Evolutionary conservation across 2,797 vertebrate species (phyloP).

Genomic region (Sebastes nivosus): DNA sequence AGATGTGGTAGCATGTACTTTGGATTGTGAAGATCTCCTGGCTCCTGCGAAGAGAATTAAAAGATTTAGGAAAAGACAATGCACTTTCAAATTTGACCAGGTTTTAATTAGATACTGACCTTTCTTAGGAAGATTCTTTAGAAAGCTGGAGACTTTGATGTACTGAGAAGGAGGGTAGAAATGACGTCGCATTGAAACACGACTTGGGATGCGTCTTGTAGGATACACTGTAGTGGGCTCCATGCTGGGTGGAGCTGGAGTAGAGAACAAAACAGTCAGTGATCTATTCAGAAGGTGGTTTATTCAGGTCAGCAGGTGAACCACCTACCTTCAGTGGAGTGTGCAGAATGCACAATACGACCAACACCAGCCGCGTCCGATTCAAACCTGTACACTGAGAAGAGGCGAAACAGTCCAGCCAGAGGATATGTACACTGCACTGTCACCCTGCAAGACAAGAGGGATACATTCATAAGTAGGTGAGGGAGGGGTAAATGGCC

Average conservation of each 20-base stretch:
- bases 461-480: neutral
- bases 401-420: constrained; percentile 65
- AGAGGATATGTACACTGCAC: constrained; percentile 80
- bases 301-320: neutral
- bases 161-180: neutral
- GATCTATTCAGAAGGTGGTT: neutral
- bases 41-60: neutral
- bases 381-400: constrained; percentile 57
- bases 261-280: neutral
- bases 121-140: neutral
- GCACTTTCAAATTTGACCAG: neutral
- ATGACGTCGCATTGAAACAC: neutral
- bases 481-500: too few species aligned
- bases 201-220: neutral
- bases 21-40: neutral
- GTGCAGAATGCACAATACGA: neutral
- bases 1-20: neutral
- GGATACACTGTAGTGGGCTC: too few species aligned
- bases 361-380: constrained; percentile 56
- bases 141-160: neutral
- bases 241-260: neutral
- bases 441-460: constrained; percentile 64
- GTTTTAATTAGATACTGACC: neutral
- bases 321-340: neutral
- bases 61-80: neutral